A percentile compares a stretch with the other conserved stretches of the same genome.
phyloP scores from a whole-genome alignment of 2,888 invertebrate species.

The Gymnoscelis rufifasciata region DNA sequence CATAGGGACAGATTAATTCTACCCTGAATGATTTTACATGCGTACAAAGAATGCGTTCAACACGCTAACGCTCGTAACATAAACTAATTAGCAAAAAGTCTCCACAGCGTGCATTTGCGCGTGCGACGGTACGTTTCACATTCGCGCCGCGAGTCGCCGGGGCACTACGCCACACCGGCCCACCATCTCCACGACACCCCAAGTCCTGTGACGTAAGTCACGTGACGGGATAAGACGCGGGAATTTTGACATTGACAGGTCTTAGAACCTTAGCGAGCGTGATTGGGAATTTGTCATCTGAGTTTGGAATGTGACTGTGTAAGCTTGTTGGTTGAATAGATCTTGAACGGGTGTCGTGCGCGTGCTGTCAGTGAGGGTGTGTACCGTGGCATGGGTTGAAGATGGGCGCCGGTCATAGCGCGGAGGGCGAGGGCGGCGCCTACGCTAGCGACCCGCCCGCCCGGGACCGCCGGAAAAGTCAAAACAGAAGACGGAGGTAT shows the following conservation, averaged over 20 bases:
- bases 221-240: conserved; percentile 11
- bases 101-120: conserved; percentile 56
- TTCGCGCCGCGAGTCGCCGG: conserved; percentile 64
- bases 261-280: neutral
- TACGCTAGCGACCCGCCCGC: conserved; percentile 74
- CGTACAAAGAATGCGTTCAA: conserved; percentile 8
- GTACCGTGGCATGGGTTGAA: conserved; percentile 70
- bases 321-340: conserved; percentile 27
- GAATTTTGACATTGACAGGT: conserved; percentile 2
- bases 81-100: conserved; percentile 55
- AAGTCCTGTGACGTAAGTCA: conserved; percentile 9
- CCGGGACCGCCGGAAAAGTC: conserved; percentile 59
- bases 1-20: neutral
- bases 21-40: conserved; percentile 1
- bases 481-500: conserved; percentile 69
- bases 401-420: conserved; percentile 76
- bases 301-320: conserved; percentile 19
- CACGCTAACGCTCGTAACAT: conserved; percentile 48
- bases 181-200: conserved; percentile 48
- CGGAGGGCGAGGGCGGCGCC: conserved; percentile 70
- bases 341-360: conserved; percentile 54
- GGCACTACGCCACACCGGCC: conserved; percentile 55
- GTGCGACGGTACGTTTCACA: conserved; percentile 73
- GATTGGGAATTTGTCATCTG: neutral
- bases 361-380: conserved; percentile 65